Conservation (phyloP, 2,113 vertebrate species). For the Spheniscus mendiculus region DNA sequence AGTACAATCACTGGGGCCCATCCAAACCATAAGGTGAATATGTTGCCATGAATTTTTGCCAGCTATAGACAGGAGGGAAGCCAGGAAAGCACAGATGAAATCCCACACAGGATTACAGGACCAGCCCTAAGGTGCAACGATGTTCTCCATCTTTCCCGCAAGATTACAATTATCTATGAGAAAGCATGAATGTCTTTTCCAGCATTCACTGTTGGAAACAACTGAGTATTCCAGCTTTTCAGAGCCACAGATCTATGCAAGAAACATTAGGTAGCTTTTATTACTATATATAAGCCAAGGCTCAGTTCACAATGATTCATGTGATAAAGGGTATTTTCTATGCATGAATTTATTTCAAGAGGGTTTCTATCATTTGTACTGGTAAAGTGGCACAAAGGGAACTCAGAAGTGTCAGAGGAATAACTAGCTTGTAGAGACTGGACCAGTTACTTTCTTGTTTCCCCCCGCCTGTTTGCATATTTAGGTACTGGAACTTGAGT, state of each 20-base stretch:
- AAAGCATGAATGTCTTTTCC: not conserved
- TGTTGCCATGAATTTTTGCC: slow-evolving; percentile 42
- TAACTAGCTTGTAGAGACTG: not conserved
- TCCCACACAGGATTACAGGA: not conserved
- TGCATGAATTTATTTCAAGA: not conserved
- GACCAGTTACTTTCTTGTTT: not conserved
- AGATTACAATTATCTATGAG: not conserved
- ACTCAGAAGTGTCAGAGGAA: not conserved
- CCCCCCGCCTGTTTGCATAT: rapidly evolving
- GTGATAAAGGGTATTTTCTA: not conserved
- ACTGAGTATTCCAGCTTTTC: not conserved
- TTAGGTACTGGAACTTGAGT: not conserved
- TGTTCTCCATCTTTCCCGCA: not conserved
- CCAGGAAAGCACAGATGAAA: not conserved
- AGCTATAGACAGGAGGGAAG: slow-evolving; percentile 26
- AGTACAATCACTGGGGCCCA: slow-evolving; percentile 34
- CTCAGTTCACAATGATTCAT: not conserved
- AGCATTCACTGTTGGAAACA: not conserved
- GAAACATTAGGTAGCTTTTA: not conserved
- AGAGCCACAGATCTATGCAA: not conserved
- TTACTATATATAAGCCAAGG: not conserved
- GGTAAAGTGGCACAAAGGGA: not conserved
- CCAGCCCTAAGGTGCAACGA: not conserved
- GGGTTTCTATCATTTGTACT: not conserved
- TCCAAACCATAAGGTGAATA: slow-evolving; percentile 69